A percentile compares a stretch with the other conserved stretches of the same genome.
Evolutionary conservation across 2,888 invertebrate genomes (phyloP).

Genomic region (Atherix ibis): DNA sequence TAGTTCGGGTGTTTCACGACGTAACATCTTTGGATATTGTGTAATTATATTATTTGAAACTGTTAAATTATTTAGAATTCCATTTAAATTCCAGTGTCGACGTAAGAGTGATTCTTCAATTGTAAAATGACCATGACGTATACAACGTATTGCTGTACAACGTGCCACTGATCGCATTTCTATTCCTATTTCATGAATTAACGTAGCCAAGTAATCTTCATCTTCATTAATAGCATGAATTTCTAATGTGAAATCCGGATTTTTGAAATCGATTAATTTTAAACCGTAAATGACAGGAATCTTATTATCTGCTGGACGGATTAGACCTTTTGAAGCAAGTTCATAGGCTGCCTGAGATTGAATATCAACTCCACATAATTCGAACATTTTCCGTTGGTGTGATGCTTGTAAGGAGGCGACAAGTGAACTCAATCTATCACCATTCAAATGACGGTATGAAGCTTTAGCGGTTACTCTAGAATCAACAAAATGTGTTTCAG

Average conservation of each 20-base stretch:
- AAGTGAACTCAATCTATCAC: constrained; percentile 52
- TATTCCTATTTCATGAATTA: constrained; percentile 74
- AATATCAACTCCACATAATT: constrained; percentile 61
- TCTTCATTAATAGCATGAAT: constrained; percentile 76
- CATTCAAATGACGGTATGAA: constrained; percentile 52
- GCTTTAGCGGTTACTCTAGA: constrained; percentile 56
- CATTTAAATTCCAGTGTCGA: constrained; percentile 64
- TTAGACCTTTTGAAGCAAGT: constrained; percentile 62
- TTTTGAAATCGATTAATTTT: constrained; percentile 63
- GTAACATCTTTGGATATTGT: constrained; percentile 21
- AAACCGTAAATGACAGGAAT: constrained; percentile 72
- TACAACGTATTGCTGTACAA: constrained; percentile 63
- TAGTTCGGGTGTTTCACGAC: constrained; percentile 20
- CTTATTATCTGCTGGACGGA: constrained; percentile 54
- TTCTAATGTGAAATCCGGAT: constrained; percentile 77
- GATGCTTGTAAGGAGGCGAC: constrained; percentile 68
- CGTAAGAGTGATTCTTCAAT: constrained; percentile 58
- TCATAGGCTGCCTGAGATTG: constrained; percentile 84
- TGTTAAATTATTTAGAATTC: constrained; percentile 50
- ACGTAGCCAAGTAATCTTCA: constrained; percentile 53
- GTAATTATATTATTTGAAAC: constrained; percentile 37
- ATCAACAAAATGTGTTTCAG: constrained; percentile 53
- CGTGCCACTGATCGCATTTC: constrained; percentile 65
- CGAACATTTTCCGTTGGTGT: constrained; percentile 74
- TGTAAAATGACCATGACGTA: constrained; percentile 68